A percentile compares a stretch with the other conserved stretches of the same genome.
Conservation (phyloP, 1,140 invertebrate species). For the Cotesia typhae region DNA sequence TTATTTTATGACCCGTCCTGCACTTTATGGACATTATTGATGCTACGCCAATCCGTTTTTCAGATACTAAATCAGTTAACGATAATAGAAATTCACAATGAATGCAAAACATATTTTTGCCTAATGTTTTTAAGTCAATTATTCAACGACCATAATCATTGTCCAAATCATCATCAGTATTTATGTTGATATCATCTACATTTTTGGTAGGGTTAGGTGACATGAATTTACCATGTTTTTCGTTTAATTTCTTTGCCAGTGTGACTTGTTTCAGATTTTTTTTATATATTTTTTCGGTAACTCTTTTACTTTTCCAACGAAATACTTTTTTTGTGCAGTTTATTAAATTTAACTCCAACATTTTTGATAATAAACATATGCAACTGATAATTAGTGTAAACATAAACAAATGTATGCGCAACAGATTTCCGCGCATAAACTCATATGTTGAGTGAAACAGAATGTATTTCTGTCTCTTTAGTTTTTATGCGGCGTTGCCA, state of each 20-base stretch:
- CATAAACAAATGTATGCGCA: background rate
- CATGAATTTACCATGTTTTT: background rate
- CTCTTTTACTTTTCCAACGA: background rate
- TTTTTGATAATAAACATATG: background rate
- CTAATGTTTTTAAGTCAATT: slow-evolving; percentile 20
- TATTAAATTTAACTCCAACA: background rate
- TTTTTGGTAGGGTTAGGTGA: slow-evolving; percentile 1
- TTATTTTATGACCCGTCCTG: slow-evolving; percentile 2
- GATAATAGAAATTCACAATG: slow-evolving; percentile 23
- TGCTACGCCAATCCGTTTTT: slow-evolving; percentile 29
- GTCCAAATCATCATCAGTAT: background rate
- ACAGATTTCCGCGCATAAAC: background rate
- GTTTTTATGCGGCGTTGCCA: slow-evolving; percentile 12
- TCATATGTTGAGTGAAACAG: slow-evolving; percentile 15
- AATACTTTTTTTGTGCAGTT: background rate
- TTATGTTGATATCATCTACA: background rate
- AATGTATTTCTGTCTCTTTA: slow-evolving; percentile 20
- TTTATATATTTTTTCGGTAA: background rate
- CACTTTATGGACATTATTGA: slow-evolving; percentile 26
- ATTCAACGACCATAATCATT: slow-evolving; percentile 26
- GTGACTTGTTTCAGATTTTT: background rate
- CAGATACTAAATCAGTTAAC: background rate
- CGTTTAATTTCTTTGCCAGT: background rate
- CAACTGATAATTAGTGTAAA: background rate
- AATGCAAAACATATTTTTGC: slow-evolving; percentile 22